These are phyloP conservation scores for Phaenicophaeus curvirostris DNA, from an alignment of 2,797 vertebrate genomes.

Conservation along the genomic window DNA sequence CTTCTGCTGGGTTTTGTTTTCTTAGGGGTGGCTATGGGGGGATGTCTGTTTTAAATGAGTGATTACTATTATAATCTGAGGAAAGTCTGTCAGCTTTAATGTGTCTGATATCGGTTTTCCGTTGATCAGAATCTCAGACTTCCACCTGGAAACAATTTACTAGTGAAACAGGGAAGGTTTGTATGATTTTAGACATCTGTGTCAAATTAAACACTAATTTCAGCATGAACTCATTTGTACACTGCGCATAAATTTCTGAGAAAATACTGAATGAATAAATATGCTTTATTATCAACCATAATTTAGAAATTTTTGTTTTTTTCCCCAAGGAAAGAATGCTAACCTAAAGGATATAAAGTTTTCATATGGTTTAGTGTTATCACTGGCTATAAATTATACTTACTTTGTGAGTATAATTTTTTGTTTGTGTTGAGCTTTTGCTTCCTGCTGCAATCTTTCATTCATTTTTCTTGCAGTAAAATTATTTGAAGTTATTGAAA, in stretches of 20 bases:
- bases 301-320: conserved; percentile 31
- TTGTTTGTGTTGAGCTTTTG: conserved; percentile 9
- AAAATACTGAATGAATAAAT: conserved; percentile 33
- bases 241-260: background rate
- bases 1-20: conserved; percentile 15
- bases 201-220: conserved; percentile 50
- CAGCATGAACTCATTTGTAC: conserved; percentile 17
- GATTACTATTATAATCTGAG: background rate
- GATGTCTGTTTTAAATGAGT: conserved; percentile 16
- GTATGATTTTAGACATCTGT: background rate
- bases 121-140: conserved; percentile 16
- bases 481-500: conserved; percentile 91
- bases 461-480: conserved; percentile 83
- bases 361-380: background rate
- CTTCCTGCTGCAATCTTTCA: conserved; percentile 31
- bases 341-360: conserved; percentile 17
- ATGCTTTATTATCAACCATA: conserved; percentile 10
- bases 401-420: background rate
- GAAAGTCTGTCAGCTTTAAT: background rate
- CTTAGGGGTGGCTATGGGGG: background rate
- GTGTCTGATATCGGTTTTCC: background rate
- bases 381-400: background rate
- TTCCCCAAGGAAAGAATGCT: background rate
- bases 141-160: conserved; percentile 23
- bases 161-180: conserved; percentile 23